These are phyloP conservation scores for Pseudochirops cupreus DNA, from an alignment of 2,797 vertebrate species.

Conservation along the genomic window DNA sequence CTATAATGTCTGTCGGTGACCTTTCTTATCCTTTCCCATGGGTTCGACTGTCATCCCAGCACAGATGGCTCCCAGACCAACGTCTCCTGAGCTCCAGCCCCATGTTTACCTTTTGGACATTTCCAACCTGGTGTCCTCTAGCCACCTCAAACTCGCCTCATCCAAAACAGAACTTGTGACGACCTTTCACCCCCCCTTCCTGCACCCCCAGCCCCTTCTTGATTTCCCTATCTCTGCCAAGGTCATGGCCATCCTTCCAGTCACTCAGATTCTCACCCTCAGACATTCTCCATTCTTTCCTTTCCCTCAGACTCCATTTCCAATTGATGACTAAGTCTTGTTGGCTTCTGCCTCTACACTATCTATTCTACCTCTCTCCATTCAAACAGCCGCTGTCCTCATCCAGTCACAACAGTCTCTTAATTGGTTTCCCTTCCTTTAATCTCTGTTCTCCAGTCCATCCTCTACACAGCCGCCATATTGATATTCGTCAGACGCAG, in stretches of 20 bases:
- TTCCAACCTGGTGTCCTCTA: neutral
- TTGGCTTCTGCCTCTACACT: neutral
- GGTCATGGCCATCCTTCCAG: no score
- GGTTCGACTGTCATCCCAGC: neutral
- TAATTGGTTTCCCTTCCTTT: neutral
- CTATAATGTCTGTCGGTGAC: neutral
- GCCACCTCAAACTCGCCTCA: neutral
- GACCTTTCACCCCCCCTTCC: no score
- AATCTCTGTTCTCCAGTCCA: neutral
- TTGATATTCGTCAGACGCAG: neutral
- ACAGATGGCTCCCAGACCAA: neutral
- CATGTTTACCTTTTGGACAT: neutral
- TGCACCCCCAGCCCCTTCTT: neutral
- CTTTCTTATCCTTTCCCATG: neutral
- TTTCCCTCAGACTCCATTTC: neutral
- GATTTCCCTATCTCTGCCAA: neutral
- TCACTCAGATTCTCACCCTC: neutral
- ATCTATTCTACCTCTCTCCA: neutral
- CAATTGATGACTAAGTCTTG: neutral
- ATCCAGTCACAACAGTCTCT: neutral
- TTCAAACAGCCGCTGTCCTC: neutral
- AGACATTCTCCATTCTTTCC: neutral
- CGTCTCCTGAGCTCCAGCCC: neutral
- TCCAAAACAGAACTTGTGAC: neutral
- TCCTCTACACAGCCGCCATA: neutral